Conservation (phyloP, 2,113 vertebrate species). For the Saccopteryx leptura region DNA sequence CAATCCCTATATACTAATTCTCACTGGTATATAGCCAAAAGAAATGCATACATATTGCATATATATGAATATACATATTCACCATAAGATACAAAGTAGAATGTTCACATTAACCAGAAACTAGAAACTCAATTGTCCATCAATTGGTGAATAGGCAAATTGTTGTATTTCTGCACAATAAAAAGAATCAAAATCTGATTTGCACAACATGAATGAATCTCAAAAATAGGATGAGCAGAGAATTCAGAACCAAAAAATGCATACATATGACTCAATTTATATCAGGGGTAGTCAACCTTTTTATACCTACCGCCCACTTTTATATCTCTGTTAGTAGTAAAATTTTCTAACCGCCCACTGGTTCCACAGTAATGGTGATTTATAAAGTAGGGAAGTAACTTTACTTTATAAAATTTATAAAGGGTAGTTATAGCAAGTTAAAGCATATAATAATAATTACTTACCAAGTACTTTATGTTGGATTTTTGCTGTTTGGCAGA, state of each 20-base stretch:
- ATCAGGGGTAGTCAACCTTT: too few relatives aligned
- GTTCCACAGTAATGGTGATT: too few relatives aligned
- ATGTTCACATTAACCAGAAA: background rate
- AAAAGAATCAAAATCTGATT: background rate
- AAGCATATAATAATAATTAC: too few relatives aligned
- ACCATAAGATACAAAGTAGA: background rate
- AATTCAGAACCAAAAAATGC: background rate
- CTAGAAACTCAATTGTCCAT: background rate
- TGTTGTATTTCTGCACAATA: background rate
- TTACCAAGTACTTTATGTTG: too few relatives aligned
- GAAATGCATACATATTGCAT: background rate
- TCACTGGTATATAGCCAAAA: background rate
- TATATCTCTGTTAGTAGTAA: too few relatives aligned
- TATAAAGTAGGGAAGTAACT: too few relatives aligned
- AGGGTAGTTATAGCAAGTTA: too few relatives aligned
- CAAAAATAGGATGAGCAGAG: constrained; percentile 2
- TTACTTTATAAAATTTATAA: too few relatives aligned
- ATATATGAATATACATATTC: background rate
- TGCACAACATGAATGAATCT: background rate
- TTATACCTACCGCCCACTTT: too few relatives aligned
- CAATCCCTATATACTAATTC: background rate
- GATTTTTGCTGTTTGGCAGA: too few relatives aligned
- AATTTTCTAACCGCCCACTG: too few relatives aligned
- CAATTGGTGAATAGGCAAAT: background rate
- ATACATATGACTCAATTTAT: background rate